Evolutionary conservation across 2,113 vertebrate genomes (phyloP).

Genomic region (Nicator chloris): DNA sequence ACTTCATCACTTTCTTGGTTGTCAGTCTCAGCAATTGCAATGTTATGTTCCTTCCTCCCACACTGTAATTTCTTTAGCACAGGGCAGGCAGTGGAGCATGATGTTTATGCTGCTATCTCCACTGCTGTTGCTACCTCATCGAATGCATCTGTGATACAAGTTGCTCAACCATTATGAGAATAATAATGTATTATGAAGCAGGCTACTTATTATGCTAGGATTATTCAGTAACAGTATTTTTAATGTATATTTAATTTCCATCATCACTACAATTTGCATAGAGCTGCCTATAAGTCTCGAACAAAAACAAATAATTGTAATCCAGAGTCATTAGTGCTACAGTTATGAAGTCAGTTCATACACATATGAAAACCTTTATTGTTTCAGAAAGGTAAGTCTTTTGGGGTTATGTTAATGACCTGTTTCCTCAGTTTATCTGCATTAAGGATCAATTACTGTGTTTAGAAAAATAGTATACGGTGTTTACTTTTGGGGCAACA

Average conservation of each 20-base stretch:
- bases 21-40: neutral
- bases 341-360: neutral
- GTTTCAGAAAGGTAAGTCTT: neutral
- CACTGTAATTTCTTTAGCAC: neutral
- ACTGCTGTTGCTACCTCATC: neutral
- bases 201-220: neutral
- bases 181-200: neutral
- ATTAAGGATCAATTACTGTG: neutral
- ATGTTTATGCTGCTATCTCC: constrained; percentile 16
- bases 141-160: neutral
- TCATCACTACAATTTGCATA: neutral
- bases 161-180: neutral
- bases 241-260: neutral
- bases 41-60: neutral
- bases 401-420: neutral
- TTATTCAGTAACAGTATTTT: neutral
- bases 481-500: neutral
- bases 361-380: neutral
- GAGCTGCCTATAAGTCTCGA: neutral
- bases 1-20: neutral
- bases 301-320: neutral
- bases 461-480: neutral
- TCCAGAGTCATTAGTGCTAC: neutral
- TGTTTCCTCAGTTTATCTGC: neutral
- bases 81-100: constrained; percentile 13